Evolutionary conservation across 2,888 invertebrate species (phyloP), one percentile per base, ranked within the genome.

Genomic region (Amphipyra berbera): DNA sequence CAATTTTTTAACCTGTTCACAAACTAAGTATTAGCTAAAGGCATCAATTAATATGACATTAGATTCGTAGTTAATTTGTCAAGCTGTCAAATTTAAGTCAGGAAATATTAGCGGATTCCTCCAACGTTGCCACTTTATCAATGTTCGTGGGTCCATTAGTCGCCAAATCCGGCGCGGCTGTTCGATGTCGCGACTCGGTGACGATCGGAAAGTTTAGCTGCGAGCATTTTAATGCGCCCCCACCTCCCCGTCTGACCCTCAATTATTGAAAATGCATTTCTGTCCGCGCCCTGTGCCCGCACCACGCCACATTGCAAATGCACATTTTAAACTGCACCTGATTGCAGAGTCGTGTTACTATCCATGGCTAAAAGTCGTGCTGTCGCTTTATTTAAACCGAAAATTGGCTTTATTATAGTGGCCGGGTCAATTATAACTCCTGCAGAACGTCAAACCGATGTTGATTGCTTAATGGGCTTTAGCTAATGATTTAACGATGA

Each of bases 221-320:
- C 74, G 88, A 88, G 83, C 86, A 91, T 93, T 94, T 93, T 91
- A 93, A 93, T 89, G 88, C 80, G 81, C 88, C 90, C 86, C 91
- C 91, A 83, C 89, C 77, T 55, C 77, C 93, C 91, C 82, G 94
- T 95, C 94, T 94, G 94, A 93, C 94, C 93, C 90, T 94, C 93
- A 94, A 95, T 95, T 94, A 95, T 95, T 94, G 94, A 94, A 94
- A 94, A 94, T 94, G 93, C 93, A 94, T 92, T 92, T 88, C 88
- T 87, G 90, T 86, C 90, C 91, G 92, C 92, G 92, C 92, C 92
- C 91, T 86, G 88, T 82, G 88, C 87, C 88, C 85, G 87, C 82
- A 81, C 81, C 81, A 71, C 79, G 79, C 86, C 90, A 83, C 93
- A 95, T 95, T 85, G 90, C 90, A 91, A 94, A 95, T 95, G 95